Conservation (phyloP, 2,888 invertebrate genomes). For the Leucophenga montana region DNA sequence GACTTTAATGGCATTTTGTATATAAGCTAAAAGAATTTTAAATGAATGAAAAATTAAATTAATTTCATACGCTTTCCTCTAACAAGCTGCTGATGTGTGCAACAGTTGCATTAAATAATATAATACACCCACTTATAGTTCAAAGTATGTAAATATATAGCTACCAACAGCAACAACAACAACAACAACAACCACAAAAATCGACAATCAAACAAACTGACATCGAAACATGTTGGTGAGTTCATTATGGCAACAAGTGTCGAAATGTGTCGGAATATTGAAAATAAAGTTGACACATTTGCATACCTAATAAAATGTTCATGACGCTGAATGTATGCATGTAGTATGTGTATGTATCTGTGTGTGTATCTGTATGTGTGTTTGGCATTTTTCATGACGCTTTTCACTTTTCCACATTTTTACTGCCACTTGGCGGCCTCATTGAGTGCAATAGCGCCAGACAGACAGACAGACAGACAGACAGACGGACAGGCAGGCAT, state of each 20-base stretch:
- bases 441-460: background rate
- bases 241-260: conserved; percentile 69
- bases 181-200: too few relatives aligned
- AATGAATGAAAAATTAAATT: too few relatives aligned
- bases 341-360: background rate
- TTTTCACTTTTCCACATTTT: conserved; percentile 15
- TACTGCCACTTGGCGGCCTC: background rate
- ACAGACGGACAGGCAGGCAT: background rate
- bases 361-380: conserved; percentile 28
- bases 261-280: conserved; percentile 65
- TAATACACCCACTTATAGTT: too few relatives aligned
- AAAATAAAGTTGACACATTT: conserved; percentile 72
- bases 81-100: too few relatives aligned
- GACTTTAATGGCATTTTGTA: too few relatives aligned
- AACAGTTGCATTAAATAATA: too few relatives aligned
- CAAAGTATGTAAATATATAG: too few relatives aligned
- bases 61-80: background rate
- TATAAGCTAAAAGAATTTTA: too few relatives aligned
- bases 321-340: background rate
- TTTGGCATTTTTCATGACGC: conserved; percentile 22
- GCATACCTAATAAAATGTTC: conserved; percentile 70
- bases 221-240: conserved; percentile 38
- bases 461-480: conserved; percentile 23
- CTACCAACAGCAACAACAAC: too few relatives aligned
- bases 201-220: too few relatives aligned